These are phyloP conservation scores for Hyaena hyaena DNA, from an alignment of 2,113 vertebrate genomes.

Conservation along the genomic window DNA sequence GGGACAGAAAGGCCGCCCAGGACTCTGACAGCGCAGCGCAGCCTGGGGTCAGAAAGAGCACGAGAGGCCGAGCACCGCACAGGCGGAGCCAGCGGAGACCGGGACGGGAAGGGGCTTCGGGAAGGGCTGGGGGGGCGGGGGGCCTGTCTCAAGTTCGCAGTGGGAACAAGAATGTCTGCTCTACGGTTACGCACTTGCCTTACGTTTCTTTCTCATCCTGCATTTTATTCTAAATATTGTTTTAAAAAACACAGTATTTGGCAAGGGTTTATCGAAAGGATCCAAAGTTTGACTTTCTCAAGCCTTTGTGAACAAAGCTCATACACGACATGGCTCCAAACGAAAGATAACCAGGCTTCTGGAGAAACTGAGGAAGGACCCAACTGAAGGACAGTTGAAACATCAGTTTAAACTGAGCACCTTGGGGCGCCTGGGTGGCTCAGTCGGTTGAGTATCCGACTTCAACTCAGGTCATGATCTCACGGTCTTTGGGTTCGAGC, in stretches of 20 bases:
- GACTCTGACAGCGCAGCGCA: background rate
- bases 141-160: background rate
- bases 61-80: accelerated
- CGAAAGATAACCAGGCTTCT: background rate
- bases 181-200: accelerated
- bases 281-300: background rate
- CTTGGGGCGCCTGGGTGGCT: no score
- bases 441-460: no score
- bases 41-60: background rate
- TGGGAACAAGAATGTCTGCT: background rate
- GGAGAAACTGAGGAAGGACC: background rate
- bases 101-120: background rate
- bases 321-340: background rate
- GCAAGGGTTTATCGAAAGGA: background rate
- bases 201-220: background rate
- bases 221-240: background rate
- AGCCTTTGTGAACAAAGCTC: background rate
- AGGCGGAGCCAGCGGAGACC: background rate
- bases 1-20: accelerated
- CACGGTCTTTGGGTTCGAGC: no score
- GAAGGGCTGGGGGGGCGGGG: background rate
- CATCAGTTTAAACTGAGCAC: no score
- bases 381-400: background rate
- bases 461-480: no score
- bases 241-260: no score